Percentiles rank a stretch among this genome's conserved stretches.
phyloP scores from a whole-genome alignment of 2,113 vertebrate genomes.

The Catharus bicknelli region DNA sequence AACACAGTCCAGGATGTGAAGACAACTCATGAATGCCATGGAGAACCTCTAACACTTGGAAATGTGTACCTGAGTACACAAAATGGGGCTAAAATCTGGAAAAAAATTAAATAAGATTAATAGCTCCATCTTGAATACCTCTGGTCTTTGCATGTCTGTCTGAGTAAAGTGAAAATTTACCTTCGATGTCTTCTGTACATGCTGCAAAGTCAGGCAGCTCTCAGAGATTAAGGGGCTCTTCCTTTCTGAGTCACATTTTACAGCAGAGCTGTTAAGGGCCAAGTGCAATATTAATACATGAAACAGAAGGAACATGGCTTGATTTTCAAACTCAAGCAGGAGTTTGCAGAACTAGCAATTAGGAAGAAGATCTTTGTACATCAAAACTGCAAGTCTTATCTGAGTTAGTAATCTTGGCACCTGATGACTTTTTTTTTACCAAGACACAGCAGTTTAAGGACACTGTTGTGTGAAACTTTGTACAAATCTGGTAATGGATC shows the following conservation, averaged over 20 bases:
- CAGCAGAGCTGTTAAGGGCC: background rate
- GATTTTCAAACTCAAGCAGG: constrained; percentile 24
- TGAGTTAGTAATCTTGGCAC: constrained; percentile 34
- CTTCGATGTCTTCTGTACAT: background rate
- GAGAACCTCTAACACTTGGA: background rate
- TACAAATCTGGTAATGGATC: constrained; percentile 43
- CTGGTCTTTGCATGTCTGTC: background rate
- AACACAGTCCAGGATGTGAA: background rate
- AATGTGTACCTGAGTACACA: background rate
- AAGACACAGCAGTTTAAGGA: constrained; percentile 1
- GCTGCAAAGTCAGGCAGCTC: background rate
- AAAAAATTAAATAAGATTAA: background rate
- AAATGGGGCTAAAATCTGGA: background rate
- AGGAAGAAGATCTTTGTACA: background rate
- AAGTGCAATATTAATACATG: background rate
- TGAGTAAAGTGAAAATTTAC: background rate
- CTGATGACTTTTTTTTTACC: background rate
- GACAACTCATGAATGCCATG: background rate
- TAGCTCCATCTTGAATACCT: background rate
- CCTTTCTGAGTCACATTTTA: background rate
- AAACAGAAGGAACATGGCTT: background rate
- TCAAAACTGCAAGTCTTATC: background rate
- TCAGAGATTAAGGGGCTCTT: background rate
- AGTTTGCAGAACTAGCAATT: background rate
- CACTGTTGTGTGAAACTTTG: constrained; percentile 6